Evolutionary conservation across 2,113 vertebrate genomes (phyloP).

Genomic region (Semicossyphus pulcher): DNA sequence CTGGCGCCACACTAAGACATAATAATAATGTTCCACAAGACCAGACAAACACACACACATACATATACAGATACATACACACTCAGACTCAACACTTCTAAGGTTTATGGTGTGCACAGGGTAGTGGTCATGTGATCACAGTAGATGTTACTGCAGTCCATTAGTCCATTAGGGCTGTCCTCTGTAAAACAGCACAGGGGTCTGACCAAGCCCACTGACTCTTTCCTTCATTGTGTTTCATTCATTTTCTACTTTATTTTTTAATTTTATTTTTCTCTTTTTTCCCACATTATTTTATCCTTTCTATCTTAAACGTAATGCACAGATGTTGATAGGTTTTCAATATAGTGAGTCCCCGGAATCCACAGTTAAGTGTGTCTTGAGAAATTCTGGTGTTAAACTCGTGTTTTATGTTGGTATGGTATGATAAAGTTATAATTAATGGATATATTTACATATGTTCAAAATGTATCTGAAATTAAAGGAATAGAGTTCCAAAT

Average conservation of each 20-base stretch:
- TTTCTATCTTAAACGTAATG: too few species aligned
- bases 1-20: slow-evolving; percentile 87
- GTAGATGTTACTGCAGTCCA: slow-evolving; percentile 7
- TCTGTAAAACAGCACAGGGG: not conserved
- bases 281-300: too few species aligned
- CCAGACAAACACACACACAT: slow-evolving; percentile 41
- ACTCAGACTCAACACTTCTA: slow-evolving; percentile 8
- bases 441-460: too few species aligned
- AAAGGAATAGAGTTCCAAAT: too few species aligned
- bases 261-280: not conserved
- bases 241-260: not conserved
- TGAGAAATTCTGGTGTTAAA: too few species aligned
- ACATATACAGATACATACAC: slow-evolving; percentile 36
- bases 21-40: slow-evolving; percentile 74
- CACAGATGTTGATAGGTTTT: too few species aligned
- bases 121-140: slow-evolving; percentile 13
- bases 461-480: too few species aligned
- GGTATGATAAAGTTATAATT: too few species aligned
- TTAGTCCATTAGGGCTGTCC: slow-evolving; percentile 13
- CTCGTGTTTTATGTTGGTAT: too few species aligned
- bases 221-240: not conserved
- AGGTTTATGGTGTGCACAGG: slow-evolving; percentile 10
- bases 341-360: too few species aligned
- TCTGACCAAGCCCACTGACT: not conserved
- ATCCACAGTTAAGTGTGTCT: too few species aligned